Base-by-base conservation (phyloP, 2,888 invertebrate species). In the Sphaerophoria rueppellii region DNA sequence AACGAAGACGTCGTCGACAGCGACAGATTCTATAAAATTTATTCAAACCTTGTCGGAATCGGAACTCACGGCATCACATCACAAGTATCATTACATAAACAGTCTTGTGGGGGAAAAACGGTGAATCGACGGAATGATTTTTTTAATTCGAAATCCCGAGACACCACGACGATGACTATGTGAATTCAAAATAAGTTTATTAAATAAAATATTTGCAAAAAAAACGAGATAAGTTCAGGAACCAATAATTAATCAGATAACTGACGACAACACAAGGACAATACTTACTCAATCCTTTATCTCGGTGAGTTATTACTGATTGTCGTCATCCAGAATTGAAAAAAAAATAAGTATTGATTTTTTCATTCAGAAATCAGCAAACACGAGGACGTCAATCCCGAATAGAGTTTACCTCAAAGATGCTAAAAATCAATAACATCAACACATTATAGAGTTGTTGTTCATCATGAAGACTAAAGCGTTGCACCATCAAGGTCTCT, bases 71-170 rank as follows among this genome's bases (percentile, higher is more conserved):
- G 69, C 76, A 81, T 81, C 81, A 73, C 85, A 85, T 85, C 86
- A 86, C 80, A 85, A 40, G 9, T 83, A 85, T 86, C 86, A 86
- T 86, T 86, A 86, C 86, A 86, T 86, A 86, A 86, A 86, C 86
- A 61, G 71, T 67, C 54, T 40, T 65, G 65, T 65, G 73, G 65
- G 63, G 46, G 11, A 12, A 54, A 73, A 50, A 12, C 11, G 4
- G 12, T 11, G 12, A 43, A 43, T 11, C 43, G 43, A 43, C 43
- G 43, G 40, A 43, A 9, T 9, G 12, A 43, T 11, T 12, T 11
- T 43, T 43, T 43, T 40, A 9, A 40, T 2, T 24, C 1, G 24
- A 54, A 78, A 57, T 86, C 81, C 65, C 77, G 73, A 81, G 72
- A 81, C 73, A 76, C 65, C 35, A 73, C 81, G 85, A 85, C 85